Conservation (phyloP, 2,113 vertebrate genomes). For the Gracilinanus agilis region DNA sequence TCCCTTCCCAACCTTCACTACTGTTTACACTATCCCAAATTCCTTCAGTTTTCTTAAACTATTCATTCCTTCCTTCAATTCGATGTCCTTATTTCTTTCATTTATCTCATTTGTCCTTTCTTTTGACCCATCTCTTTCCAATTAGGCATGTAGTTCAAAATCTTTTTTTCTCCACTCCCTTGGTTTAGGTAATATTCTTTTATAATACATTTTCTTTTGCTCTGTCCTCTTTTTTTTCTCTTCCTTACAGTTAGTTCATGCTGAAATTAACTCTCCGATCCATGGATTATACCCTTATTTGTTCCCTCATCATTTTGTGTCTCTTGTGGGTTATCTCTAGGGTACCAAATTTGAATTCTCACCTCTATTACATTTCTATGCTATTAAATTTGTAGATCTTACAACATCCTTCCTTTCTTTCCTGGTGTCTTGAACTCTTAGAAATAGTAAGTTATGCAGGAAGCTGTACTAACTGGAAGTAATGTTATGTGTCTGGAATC, state of each 20-base stretch:
- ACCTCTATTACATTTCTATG: neutral
- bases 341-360: neutral
- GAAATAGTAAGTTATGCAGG: neutral
- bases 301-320: neutral
- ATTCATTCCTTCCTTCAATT: neutral
- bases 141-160: neutral
- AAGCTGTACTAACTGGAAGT: neutral
- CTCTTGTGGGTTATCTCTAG: neutral
- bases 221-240: neutral
- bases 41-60: neutral
- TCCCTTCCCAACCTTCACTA: neutral
- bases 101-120: neutral
- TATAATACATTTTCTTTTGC: neutral
- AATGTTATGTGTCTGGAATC: neutral
- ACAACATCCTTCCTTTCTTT: neutral
- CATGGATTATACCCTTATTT: neutral
- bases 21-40: neutral
- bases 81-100: neutral
- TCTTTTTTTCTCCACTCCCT: neutral
- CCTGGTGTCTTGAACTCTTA: neutral
- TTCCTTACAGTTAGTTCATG: neutral
- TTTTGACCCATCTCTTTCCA: neutral
- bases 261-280: neutral
- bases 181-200: neutral
- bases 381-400: neutral